Conservation (phyloP, 2,888 invertebrate species). For the Acrobasis repandana region DNA sequence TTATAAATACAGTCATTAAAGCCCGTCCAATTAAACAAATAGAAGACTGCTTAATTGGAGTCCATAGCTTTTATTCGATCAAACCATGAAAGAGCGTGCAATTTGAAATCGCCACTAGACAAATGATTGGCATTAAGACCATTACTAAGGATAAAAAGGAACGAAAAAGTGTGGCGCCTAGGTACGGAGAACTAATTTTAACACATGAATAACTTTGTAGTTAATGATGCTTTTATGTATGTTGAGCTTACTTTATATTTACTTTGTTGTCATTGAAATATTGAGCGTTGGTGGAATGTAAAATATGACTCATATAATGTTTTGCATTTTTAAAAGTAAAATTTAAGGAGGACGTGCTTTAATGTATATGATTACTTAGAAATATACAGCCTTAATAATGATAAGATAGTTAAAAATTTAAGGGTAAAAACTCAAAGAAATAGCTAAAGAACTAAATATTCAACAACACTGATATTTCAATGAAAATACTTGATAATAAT, state of each 20-base stretch:
- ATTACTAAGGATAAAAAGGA: conserved; percentile 1
- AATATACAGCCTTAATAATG: no score
- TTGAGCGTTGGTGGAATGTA: not conserved
- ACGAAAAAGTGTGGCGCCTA: conserved; percentile 4
- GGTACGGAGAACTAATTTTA: conserved; percentile 1
- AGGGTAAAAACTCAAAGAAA: no score
- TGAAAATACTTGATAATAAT: no score
- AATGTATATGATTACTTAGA: no score
- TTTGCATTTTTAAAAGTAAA: not conserved
- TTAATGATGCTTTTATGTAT: not conserved
- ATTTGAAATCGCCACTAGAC: conserved; percentile 16
- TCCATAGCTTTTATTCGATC: conserved; percentile 12
- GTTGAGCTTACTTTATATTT: not conserved
- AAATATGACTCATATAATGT: not conserved
- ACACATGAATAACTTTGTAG: not conserved
- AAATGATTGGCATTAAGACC: conserved; percentile 19
- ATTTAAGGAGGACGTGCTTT: not conserved
- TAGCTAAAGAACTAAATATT: no score
- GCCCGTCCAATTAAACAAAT: conserved; percentile 17
- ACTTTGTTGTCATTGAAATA: not conserved
- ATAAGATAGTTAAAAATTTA: no score
- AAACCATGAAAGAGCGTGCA: not conserved
- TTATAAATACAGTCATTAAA: conserved; percentile 14
- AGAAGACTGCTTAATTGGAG: conserved; percentile 16
- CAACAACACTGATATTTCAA: no score